A percentile compares a stretch with the other conserved stretches of the same genome.
These are phyloP conservation scores for Vimba vimba DNA, from an alignment of 2,113 vertebrate species.

Conservation along the genomic window DNA sequence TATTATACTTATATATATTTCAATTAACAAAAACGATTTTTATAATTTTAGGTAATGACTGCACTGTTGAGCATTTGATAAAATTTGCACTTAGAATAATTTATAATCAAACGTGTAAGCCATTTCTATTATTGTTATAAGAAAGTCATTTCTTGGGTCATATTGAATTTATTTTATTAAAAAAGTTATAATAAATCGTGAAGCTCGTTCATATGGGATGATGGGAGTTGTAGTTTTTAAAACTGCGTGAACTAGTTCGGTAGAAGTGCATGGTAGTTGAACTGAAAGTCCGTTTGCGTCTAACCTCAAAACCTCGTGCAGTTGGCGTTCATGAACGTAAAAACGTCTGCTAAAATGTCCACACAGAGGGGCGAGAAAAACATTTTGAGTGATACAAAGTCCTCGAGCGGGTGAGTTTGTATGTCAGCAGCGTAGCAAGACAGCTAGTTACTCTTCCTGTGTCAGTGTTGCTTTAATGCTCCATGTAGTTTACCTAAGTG, in stretches of 20 bases:
- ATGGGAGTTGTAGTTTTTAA: constrained; percentile 37
- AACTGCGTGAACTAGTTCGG: constrained; percentile 3
- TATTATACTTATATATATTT: background rate
- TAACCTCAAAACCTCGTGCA: background rate
- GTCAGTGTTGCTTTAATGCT: background rate
- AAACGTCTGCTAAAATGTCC: background rate
- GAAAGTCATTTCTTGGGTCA: background rate
- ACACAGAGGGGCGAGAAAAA: background rate
- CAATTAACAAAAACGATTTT: background rate
- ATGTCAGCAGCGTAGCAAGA: background rate
- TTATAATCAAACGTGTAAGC: background rate
- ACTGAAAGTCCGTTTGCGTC: constrained; percentile 2
- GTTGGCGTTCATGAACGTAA: background rate
- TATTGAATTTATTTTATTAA: too few species aligned
- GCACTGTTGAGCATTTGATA: background rate
- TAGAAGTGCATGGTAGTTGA: background rate
- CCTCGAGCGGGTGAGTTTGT: constrained; percentile 19
- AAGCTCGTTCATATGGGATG: background rate
- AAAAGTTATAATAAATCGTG: too few species aligned
- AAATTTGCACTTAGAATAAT: background rate
- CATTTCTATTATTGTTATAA: background rate
- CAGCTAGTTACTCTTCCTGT: constrained; percentile 20
- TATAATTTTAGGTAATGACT: background rate
- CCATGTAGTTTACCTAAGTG: background rate
- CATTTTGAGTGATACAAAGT: constrained; percentile 13